Evolutionary conservation across 2,797 vertebrate species (phyloP).

Genomic region (Cossypha polioptera): DNA sequence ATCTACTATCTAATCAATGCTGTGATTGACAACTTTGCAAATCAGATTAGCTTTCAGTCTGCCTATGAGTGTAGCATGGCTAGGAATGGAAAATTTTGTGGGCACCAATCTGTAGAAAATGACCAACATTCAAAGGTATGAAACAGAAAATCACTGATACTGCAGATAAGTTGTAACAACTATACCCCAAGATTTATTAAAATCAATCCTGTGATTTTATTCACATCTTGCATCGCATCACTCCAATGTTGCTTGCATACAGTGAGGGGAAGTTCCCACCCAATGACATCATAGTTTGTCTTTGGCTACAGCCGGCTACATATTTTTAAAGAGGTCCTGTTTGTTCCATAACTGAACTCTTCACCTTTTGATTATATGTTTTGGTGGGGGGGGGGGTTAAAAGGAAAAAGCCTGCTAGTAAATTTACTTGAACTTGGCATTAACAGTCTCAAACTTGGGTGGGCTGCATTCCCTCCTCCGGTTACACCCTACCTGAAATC

Average conservation of each 20-base stretch:
- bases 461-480: slow-evolving; percentile 52
- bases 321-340: slow-evolving; percentile 57
- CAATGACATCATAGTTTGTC: slow-evolving; percentile 66
- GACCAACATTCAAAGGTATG: background rate
- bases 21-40: slow-evolving; percentile 65
- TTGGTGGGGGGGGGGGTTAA: background rate
- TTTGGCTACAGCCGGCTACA: slow-evolving; percentile 35
- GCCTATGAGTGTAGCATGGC: background rate
- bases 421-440: slow-evolving; percentile 28
- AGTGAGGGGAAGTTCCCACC: slow-evolving; percentile 66
- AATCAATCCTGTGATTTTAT: background rate
- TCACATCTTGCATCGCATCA: background rate
- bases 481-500: slow-evolving; percentile 59
- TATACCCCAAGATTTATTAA: background rate
- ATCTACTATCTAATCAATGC: slow-evolving; percentile 48
- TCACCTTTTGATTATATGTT: slow-evolving; percentile 57
- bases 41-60: slow-evolving; percentile 54
- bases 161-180: background rate
- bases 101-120: background rate
- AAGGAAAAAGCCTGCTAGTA: slow-evolving; percentile 18
- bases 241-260: background rate
- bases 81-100: background rate
- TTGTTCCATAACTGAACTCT: slow-evolving; percentile 66
- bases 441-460: slow-evolving; percentile 26
- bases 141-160: background rate